Evolutionary conservation across 2,113 vertebrate species (phyloP).

Genomic region (Laticauda colubrina): DNA sequence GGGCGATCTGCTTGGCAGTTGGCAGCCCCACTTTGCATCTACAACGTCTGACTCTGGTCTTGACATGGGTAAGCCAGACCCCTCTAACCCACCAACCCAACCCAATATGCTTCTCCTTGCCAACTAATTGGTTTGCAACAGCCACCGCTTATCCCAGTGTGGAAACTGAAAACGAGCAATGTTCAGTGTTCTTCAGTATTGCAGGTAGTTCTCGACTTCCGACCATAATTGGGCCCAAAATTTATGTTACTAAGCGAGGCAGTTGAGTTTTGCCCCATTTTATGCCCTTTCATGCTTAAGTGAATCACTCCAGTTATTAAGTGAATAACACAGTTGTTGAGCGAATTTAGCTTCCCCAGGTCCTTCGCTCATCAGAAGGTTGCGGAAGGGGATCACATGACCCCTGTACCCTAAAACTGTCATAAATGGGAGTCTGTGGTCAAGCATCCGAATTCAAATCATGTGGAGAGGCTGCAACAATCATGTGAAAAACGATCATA

Average conservation of each 20-base stretch:
- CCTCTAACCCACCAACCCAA: neutral
- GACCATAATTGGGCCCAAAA: neutral
- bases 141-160: neutral
- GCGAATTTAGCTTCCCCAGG: too few species aligned
- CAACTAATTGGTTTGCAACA: neutral
- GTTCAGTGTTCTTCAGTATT: neutral
- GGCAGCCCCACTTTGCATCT: neutral
- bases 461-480: too few species aligned
- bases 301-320: too few species aligned
- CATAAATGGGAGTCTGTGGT: too few species aligned
- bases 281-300: neutral
- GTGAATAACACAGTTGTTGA: too few species aligned
- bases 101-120: neutral
- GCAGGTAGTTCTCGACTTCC: neutral
- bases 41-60: neutral
- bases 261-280: neutral
- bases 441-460: too few species aligned
- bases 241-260: neutral
- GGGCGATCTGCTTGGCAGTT: neutral
- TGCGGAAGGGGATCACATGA: too few species aligned
- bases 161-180: neutral
- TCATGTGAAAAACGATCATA: too few species aligned
- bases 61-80: neutral
- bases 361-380: too few species aligned
- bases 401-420: accelerated